A percentile compares a stretch with the other conserved stretches of the same genome.
These are phyloP conservation scores for Phaethornis superciliosus DNA, from an alignment of 2,113 vertebrate genomes.

Conservation along the genomic window DNA sequence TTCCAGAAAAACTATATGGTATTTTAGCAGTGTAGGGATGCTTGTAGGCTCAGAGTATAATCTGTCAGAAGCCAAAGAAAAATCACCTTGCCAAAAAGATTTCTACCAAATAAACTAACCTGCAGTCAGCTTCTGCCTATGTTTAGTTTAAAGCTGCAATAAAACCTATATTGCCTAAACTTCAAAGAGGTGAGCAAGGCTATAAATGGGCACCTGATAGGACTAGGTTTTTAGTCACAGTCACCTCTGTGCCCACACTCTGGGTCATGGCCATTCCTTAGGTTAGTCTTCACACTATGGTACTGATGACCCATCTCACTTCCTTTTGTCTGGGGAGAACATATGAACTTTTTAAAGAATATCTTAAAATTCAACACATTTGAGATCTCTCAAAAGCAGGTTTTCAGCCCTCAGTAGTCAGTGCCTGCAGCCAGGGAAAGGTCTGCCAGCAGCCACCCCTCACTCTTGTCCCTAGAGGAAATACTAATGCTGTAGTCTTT, in stretches of 20 bases:
- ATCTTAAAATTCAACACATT: not conserved
- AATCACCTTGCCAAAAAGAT: not conserved
- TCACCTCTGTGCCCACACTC: accelerated
- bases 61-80: conserved; percentile 9
- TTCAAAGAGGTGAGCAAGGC: not conserved
- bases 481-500: not conserved
- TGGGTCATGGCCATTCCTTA: not conserved
- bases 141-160: not conserved
- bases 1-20: not conserved
- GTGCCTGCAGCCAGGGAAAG: not conserved
- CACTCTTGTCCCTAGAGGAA: not conserved
- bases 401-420: not conserved
- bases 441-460: not conserved
- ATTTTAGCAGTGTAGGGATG: not conserved
- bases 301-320: not conserved
- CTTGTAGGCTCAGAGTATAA: not conserved
- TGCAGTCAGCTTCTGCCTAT: not conserved
- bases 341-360: not conserved
- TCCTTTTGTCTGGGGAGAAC: not conserved
- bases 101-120: conserved; percentile 22
- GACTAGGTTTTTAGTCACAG: not conserved
- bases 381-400: not conserved
- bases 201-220: not conserved
- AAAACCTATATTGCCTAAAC: not conserved
- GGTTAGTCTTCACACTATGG: not conserved